Percentiles rank a stretch among this genome's conserved stretches.
Conservation (phyloP, 2,113 vertebrate genomes). For the Philantomba maxwellii region DNA sequence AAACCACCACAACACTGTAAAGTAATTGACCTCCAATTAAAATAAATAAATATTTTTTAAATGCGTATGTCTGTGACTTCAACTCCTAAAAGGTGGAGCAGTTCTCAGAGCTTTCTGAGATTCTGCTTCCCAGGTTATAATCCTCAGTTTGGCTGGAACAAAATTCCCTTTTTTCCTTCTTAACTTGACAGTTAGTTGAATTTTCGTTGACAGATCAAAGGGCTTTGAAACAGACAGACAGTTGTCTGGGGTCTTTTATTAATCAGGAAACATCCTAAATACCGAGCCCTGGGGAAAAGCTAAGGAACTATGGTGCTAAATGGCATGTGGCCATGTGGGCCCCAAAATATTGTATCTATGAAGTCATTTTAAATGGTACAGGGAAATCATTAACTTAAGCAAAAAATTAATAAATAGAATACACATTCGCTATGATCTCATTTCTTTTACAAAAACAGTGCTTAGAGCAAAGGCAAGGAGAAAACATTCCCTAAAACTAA, state of each 20-base stretch:
- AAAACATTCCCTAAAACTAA: not conserved
- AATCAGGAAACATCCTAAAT: not conserved
- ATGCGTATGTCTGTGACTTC: not conserved
- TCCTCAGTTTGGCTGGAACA: not conserved
- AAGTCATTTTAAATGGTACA: not conserved
- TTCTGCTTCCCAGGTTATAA: not conserved
- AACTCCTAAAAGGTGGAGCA: not conserved
- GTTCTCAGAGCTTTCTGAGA: not conserved
- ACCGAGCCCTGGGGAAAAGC: not conserved
- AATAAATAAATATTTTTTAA: not conserved
- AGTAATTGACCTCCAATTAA: not conserved
- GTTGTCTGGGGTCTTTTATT: not conserved
- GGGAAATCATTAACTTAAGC: not conserved
- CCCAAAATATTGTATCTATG: not conserved
- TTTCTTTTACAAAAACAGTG: not conserved
- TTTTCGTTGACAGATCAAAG: not conserved
- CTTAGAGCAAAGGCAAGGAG: not conserved
- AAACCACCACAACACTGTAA: not conserved
- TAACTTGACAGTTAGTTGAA: not conserved
- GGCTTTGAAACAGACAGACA: not conserved
- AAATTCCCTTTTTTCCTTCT: not conserved
- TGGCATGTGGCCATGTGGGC: not conserved
- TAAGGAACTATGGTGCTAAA: not conserved
- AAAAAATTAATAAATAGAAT: not conserved
- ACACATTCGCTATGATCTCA: not conserved